Evolutionary conservation across 2,888 invertebrate species (phyloP).

Genomic region (Acleris sparsana): DNA sequence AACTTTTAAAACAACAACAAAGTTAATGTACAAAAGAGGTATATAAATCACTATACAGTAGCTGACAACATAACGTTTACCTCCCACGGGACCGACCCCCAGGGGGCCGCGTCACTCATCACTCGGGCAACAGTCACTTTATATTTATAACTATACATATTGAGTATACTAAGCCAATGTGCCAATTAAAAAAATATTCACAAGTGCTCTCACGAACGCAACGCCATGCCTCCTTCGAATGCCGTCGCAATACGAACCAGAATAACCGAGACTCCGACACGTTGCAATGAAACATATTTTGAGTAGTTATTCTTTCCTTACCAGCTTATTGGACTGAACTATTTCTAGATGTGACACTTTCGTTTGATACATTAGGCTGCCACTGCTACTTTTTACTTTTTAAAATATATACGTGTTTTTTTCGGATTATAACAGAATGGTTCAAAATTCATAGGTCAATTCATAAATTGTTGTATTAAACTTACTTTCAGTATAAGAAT

Average conservation of each 20-base stretch:
- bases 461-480: no score
- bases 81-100: slow-evolving; percentile 19
- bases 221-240: background rate
- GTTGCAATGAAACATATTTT: no score
- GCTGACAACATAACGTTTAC: slow-evolving; percentile 36
- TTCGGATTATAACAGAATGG: no score
- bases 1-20: slow-evolving; percentile 62
- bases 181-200: background rate
- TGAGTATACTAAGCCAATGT: slow-evolving; percentile 5
- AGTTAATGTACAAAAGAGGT: slow-evolving; percentile 59
- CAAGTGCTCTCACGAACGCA: background rate
- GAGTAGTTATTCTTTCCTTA: no score
- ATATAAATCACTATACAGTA: slow-evolving; percentile 7
- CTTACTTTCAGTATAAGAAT: no score
- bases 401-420: no score
- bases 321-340: no score
- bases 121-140: background rate
- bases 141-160: slow-evolving; percentile 8
- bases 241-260: background rate
- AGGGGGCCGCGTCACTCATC: background rate
- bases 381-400: no score
- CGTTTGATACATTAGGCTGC: no score
- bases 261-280: background rate
- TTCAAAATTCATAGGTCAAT: no score
- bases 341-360: no score